Evolutionary conservation across 2,797 vertebrate species (phyloP), one percentile per base, ranked within the genome.

Genomic region (Selene dorsalis): DNA sequence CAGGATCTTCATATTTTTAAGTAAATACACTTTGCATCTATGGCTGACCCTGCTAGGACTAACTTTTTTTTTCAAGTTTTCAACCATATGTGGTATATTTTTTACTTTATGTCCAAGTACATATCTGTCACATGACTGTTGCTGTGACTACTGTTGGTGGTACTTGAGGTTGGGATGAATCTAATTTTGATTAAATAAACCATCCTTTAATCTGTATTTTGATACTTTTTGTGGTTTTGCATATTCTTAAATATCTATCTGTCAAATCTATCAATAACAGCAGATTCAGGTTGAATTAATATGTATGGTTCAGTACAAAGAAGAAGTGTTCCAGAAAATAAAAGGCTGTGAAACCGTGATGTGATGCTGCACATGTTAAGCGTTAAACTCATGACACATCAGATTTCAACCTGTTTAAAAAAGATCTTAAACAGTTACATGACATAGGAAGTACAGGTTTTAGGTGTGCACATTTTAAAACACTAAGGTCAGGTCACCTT

Each of bases 401-500:
- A 50, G 20, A n/a, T 22, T 47, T 48, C 8, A n/a, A 48, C 47
- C n/a, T 35, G 24, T 6, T 63, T 63, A 6, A 24, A 1, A 22
- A 32, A 48, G 30, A 35, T 28, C 26, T n/a, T 38, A 13, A 13
- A 41, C 5, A 6, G 7, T n/a, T 6, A 53, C 32, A 67, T 35
- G 47, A 3, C 22, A 1, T 6, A 56, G 22, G 22, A 48, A 30
- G 26, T 0, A 57, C 17, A 28, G 2, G 22, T 61, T 43, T 66
- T 20, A 47, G 55, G 24, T 38, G 66, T 20, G 9, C 11, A 28
- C 68, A 4, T 4, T 39, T 45, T 35, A 2, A 11, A 41, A 14
- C 13, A 47, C 11, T 6, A 12, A 8, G n/a, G 3, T 55, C 64
- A 4, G 86, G 94, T 96, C 94, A 99, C 98, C 96, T 99, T 99